Percentiles rank a stretch among this genome's conserved stretches.
Conservation (phyloP, 2,113 vertebrate genomes). For the Phyllostomus hastatus region DNA sequence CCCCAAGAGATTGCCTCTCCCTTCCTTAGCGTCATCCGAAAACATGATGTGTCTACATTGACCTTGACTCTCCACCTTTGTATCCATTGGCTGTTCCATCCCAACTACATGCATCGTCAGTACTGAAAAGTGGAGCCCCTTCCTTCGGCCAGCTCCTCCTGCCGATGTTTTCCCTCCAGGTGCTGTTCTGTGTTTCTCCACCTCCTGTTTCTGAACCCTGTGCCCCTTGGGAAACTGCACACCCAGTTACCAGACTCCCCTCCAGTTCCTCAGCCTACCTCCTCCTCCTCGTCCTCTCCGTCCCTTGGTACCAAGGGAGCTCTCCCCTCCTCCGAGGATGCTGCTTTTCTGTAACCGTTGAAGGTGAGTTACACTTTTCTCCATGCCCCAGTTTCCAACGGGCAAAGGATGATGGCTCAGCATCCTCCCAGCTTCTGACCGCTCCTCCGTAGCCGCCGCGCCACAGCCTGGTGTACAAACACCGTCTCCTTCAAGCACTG, state of each 20-base stretch:
- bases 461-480: not conserved
- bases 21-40: not conserved
- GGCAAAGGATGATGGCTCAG: not conserved
- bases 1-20: not conserved
- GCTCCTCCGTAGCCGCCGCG: not conserved
- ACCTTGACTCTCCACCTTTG: not conserved
- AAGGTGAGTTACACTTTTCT: not conserved
- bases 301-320: not conserved
- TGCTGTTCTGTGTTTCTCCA: not conserved
- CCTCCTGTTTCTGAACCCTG: not conserved
- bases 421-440: not conserved
- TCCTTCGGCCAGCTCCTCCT: not conserved
- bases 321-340: too few relatives aligned
- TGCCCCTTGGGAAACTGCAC: not conserved
- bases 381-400: not conserved
- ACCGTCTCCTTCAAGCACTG: not conserved
- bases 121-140: not conserved
- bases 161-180: not conserved
- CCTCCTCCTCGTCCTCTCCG: accelerated
- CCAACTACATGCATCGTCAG: too few relatives aligned
- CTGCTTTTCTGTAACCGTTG: not conserved
- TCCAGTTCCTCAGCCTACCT: accelerated
- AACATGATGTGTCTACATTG: too few relatives aligned
- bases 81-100: too few relatives aligned
- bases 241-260: accelerated